A percentile compares a stretch with the other conserved stretches of the same genome.
Conservation (phyloP, 1,140 invertebrate genomes). For the Drosophila paulistorum region DNA sequence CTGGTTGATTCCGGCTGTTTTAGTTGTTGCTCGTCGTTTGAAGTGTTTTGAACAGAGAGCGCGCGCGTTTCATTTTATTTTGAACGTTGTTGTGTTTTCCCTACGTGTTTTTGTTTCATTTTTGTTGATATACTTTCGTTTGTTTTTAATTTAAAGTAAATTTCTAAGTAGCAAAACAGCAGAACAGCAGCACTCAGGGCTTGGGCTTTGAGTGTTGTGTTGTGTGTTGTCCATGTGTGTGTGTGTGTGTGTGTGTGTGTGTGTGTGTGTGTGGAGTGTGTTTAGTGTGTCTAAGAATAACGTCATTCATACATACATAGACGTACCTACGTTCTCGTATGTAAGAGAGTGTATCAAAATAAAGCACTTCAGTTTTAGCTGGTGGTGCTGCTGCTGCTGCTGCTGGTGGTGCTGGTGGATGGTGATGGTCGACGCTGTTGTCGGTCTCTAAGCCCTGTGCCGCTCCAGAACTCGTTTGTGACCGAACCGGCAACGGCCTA, state of each 20-base stretch:
- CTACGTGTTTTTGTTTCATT: conserved; percentile 67
- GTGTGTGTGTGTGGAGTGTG: conserved; percentile 2
- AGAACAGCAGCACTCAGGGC: conserved; percentile 22
- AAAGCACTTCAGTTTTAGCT: conserved; percentile 64
- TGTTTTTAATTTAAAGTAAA: conserved; percentile 78
- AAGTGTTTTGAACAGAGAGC: conserved; percentile 60
- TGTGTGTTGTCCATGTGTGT: conserved; percentile 17
- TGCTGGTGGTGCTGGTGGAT: conserved; percentile 1
- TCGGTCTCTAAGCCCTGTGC: conserved; percentile 42
- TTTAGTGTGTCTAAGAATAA: conserved; percentile 18
- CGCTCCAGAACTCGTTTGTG: conserved; percentile 74
- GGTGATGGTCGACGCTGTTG: conserved; percentile 34
- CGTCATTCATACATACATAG: conserved; percentile 20
- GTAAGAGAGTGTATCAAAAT: conserved; percentile 60
- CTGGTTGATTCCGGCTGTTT: conserved; percentile 33
- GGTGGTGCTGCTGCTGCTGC: conserved; percentile 7
- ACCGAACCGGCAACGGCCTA: conserved; percentile 44
- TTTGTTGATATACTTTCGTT: conserved; percentile 80
- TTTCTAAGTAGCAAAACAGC: conserved; percentile 19
- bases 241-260: background rate
- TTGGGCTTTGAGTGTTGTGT: conserved; percentile 28
- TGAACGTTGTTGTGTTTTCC: conserved; percentile 37
- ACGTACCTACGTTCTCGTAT: background rate
- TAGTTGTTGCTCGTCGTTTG: conserved; percentile 58
- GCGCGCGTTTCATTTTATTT: conserved; percentile 46